Conservation (phyloP, 2,888 invertebrate species). For the Drosophila quinaria region DNA sequence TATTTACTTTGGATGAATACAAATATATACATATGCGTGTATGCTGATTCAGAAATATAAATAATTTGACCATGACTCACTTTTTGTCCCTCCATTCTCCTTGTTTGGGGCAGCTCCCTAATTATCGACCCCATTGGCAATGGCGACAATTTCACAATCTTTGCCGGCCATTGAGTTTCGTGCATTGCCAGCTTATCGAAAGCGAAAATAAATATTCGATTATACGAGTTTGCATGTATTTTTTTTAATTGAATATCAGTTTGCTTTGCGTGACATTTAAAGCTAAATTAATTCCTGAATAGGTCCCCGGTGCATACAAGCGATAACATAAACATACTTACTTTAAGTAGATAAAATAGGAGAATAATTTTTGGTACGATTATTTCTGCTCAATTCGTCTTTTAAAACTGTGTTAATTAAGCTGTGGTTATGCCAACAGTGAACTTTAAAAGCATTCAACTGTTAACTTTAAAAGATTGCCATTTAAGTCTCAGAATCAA, state of each 20-base stretch:
- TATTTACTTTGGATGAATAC: conserved; percentile 11
- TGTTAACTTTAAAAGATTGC: too few relatives aligned
- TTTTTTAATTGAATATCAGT: conserved; percentile 20
- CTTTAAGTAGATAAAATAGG: not conserved
- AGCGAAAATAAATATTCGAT: conserved; percentile 37
- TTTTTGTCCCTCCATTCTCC: conserved; percentile 39
- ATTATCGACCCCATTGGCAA: conserved; percentile 45
- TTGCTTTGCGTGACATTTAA: conserved; percentile 29
- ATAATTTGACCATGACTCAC: conserved; percentile 62
- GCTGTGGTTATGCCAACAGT: not conserved
- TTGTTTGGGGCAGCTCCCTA: conserved; percentile 32
- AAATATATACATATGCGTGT: conserved; percentile 4
- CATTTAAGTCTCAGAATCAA: too few relatives aligned
- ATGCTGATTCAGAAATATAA: conserved; percentile 28
- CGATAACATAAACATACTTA: not conserved
- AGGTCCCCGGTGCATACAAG: conserved; percentile 4
- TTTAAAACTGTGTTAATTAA: not conserved
- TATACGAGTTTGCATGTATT: conserved; percentile 8
- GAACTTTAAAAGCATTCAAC: too few relatives aligned
- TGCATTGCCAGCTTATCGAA: conserved; percentile 31
- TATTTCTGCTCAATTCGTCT: not conserved
- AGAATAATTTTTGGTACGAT: not conserved
- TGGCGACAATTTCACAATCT: conserved; percentile 47
- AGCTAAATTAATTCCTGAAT: conserved; percentile 21
- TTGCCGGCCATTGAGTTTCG: conserved; percentile 11